A percentile compares a stretch with the other conserved stretches of the same genome.
Evolutionary conservation across 1,140 invertebrate species (phyloP).

Genomic region (Pseudomyrmex gracilis): DNA sequence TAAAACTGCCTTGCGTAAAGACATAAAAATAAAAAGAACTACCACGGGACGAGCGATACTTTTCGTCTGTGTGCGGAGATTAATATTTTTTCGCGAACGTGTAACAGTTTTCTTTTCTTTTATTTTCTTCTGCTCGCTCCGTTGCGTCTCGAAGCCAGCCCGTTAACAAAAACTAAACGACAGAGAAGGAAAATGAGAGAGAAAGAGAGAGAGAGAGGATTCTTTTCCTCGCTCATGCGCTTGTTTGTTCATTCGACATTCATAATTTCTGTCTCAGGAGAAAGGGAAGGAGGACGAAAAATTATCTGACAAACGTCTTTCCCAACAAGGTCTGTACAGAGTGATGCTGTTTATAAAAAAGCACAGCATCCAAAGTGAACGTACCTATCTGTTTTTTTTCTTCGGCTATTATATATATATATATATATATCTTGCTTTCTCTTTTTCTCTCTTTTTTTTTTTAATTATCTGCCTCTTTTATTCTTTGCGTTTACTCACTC

Average conservation of each 20-base stretch:
- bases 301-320: constrained; percentile 79
- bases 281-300: background rate
- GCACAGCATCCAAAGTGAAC: too few relatives aligned
- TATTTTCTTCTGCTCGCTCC: background rate
- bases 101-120: background rate
- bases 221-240: background rate
- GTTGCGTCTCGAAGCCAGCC: constrained; percentile 8
- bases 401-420: too few relatives aligned
- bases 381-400: too few relatives aligned
- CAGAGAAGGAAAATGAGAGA: background rate
- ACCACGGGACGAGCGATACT: constrained; percentile 17
- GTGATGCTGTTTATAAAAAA: too few relatives aligned
- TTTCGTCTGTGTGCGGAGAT: constrained; percentile 36
- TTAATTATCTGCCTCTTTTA: too few relatives aligned
- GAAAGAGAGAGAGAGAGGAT: too few relatives aligned
- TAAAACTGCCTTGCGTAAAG: constrained; percentile 43
- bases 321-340: constrained; percentile 46
- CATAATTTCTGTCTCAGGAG: constrained; percentile 17
- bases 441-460: too few relatives aligned
- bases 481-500: too few relatives aligned
- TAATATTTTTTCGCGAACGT: constrained; percentile 43
- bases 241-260: background rate
- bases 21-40: constrained; percentile 34
- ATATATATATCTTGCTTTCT: too few relatives aligned
- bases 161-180: constrained; percentile 28